A percentile compares a stretch with the other conserved stretches of the same genome.
These are phyloP conservation scores for Cyanoramphus novaezelandiae DNA, from an alignment of 2,113 vertebrate genomes.

Conservation along the genomic window DNA sequence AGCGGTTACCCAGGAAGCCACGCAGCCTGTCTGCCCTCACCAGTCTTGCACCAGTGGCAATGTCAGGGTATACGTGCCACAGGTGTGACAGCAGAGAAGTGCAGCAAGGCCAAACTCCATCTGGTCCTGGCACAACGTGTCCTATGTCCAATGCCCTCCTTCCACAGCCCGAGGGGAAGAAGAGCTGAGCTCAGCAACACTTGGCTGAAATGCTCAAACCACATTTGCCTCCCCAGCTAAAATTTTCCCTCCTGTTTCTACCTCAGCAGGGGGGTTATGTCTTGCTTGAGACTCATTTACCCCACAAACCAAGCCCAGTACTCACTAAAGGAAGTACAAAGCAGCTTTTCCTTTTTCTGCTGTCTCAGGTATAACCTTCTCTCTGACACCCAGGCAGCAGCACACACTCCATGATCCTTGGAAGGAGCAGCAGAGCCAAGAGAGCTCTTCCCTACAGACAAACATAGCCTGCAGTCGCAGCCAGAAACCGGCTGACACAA, in stretches of 20 bases:
- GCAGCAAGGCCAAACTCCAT: background rate
- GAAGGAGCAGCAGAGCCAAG: background rate
- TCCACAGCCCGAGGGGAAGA: background rate
- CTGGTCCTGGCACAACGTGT: background rate
- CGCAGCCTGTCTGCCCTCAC: background rate
- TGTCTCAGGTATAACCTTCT: background rate
- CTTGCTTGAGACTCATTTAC: background rate
- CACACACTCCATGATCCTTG: background rate
- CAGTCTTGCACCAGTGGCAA: background rate
- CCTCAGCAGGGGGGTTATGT: background rate
- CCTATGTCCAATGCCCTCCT: fast-evolving
- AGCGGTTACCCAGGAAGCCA: background rate
- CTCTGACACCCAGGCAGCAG: background rate
- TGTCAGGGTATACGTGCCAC: background rate
- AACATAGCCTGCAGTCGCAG: conserved; percentile 30
- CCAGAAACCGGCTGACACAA: conserved; percentile 4
- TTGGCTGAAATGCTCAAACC: background rate
- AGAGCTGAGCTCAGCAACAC: background rate
- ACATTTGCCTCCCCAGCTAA: background rate
- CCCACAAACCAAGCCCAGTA: background rate
- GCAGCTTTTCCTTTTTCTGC: background rate
- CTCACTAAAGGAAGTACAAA: background rate
- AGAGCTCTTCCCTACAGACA: conserved; percentile 1
- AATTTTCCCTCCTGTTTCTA: background rate
- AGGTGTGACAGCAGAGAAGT: fast-evolving